Evolutionary conservation across 2,113 vertebrate species (phyloP), one percentile per base, ranked within the genome.

Genomic region (Nerophis ophidion): DNA sequence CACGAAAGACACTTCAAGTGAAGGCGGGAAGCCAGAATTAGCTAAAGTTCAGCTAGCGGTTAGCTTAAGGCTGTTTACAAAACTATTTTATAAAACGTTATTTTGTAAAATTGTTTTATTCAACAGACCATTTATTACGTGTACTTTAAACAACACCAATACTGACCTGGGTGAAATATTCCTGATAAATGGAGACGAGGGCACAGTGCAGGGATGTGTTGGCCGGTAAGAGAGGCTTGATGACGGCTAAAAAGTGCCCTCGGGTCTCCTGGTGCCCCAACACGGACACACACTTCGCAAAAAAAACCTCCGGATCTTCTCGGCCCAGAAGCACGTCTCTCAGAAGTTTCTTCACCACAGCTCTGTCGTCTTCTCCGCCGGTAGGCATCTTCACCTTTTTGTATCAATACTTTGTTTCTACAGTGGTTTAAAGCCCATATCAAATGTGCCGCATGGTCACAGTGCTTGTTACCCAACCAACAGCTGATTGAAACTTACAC

Each of bases 251-350:
- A 60, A 88, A 89, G 57, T 71, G 63, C 5, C 70, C 48, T 0
- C 57, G 60, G 54, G 87, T 86, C 53, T 85, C 81, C 11, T 63
- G 59, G 48, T 85, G 73, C 0, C 84, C 87, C 58, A 88, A 44
- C 9, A 74, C 15, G n/a, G 88, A 88, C 53, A 86, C 2, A 36
- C 84, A 87, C 53, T 71, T 42, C 4, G 79, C 81, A 14, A 89
- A 90, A 48, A 85, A 87, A 0, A 66, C 76, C 8, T 85, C 78
- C 7, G 83, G 80, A 74, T 86, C 82, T 62, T 87, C 83, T 38
- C 77, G 75, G 65, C 87, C 86, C 56, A 48, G 8, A 61, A 86
- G 42, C 14, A 88, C 71, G 5, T 87, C 81, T 19, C 26, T 75
- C 15, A 88, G 40, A 65, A 70, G 48, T 50, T 62, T 66, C 5